A percentile compares a stretch with the other conserved stretches of the same genome.
These are phyloP conservation scores for Uromys caudimaculatus DNA, from an alignment of 2,797 vertebrate genomes.

Conservation along the genomic window DNA sequence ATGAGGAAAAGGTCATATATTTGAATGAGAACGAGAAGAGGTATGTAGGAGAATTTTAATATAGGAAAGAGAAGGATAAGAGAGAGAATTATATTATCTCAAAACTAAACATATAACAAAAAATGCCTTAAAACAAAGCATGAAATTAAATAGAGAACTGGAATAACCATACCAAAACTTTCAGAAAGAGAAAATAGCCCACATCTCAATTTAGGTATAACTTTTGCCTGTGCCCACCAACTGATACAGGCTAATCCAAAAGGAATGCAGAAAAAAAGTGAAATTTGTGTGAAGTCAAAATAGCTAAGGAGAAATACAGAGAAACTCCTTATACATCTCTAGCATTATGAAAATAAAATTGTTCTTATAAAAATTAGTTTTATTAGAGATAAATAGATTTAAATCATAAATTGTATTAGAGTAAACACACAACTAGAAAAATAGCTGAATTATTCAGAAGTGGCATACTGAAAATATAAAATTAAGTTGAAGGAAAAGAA, in stretches of 20 bases:
- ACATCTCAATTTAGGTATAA: neutral
- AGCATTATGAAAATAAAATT: neutral
- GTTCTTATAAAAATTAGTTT: neutral
- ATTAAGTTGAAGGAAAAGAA: constrained; percentile 1
- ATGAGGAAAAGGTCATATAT: neutral
- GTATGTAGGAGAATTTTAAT: neutral
- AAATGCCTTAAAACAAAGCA: neutral
- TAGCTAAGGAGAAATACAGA: neutral
- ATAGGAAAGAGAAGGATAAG: neutral
- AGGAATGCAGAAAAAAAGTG: neutral
- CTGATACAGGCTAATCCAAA: neutral
- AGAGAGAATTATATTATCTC: neutral
- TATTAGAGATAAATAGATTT: neutral
- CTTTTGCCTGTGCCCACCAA: neutral
- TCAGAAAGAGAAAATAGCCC: neutral
- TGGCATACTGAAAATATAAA: neutral
- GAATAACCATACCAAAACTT: neutral
- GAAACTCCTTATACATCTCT: neutral
- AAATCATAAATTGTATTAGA: neutral
- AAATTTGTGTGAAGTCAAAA: neutral
- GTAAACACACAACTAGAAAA: neutral
- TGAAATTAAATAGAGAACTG: neutral
- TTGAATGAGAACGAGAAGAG: neutral
- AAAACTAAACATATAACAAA: neutral
- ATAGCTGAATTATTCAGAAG: neutral